Evolutionary conservation across 2,797 vertebrate genomes (phyloP).

Genomic region (Pteronotus mesoamericanus): DNA sequence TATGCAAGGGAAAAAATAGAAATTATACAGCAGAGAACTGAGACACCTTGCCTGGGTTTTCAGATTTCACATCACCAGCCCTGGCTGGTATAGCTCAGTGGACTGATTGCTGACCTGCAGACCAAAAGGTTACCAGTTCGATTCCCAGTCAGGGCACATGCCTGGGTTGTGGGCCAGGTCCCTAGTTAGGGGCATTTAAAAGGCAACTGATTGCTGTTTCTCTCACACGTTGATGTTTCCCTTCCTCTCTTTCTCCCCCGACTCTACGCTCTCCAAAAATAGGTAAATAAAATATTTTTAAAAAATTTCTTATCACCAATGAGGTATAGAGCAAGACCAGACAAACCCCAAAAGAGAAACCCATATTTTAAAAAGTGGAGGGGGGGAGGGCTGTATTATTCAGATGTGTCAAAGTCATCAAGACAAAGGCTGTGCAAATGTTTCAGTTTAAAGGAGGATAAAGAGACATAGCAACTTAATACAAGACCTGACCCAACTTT

Average conservation of each 20-base stretch:
- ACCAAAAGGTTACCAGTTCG: too few relatives aligned
- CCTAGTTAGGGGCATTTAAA: too few relatives aligned
- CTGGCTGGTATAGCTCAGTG: too few relatives aligned
- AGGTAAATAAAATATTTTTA: too few relatives aligned
- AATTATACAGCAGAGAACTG: neutral
- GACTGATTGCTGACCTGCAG: too few relatives aligned
- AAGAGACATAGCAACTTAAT: neutral
- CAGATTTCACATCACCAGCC: neutral
- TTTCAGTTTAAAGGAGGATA: neutral
- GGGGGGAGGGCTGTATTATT: neutral
- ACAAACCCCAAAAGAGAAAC: neutral
- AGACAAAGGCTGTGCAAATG: neutral
- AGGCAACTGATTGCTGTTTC: too few relatives aligned
- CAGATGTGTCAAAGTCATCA: neutral
- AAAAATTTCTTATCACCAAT: neutral
- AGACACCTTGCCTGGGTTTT: neutral
- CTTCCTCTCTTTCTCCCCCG: too few relatives aligned
- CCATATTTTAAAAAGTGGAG: neutral
- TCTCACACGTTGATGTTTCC: too few relatives aligned
- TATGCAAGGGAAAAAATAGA: neutral
- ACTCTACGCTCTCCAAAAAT: too few relatives aligned
- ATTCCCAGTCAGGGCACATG: too few relatives aligned
- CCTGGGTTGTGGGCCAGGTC: too few relatives aligned
- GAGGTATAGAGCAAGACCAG: neutral
- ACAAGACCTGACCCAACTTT: neutral